Conservation (phyloP, 2,888 invertebrate species). For the Trachelus stipa region DNA sequence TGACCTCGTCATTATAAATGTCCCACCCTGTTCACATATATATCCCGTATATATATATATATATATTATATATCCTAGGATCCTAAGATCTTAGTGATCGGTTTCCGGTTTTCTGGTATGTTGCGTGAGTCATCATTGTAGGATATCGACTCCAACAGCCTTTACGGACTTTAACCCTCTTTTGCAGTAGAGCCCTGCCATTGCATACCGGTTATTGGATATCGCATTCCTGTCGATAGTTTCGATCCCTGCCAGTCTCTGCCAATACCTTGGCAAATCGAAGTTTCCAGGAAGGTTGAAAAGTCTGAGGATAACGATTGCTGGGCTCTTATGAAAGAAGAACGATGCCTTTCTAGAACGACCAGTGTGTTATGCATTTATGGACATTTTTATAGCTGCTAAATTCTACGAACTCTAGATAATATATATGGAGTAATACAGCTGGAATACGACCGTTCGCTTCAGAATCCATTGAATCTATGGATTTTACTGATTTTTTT, state of each 20-base stretch:
- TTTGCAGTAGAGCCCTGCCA: neutral
- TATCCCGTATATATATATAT: no score
- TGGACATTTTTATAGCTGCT: neutral
- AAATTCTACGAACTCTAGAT: neutral
- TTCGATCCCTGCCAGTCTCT: slow-evolving; percentile 12
- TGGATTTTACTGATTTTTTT: neutral
- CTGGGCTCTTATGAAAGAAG: neutral
- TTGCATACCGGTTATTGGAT: slow-evolving; percentile 13
- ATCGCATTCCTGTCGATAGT: slow-evolving; percentile 13
- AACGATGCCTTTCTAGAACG: neutral
- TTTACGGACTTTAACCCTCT: neutral
- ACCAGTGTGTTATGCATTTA: neutral
- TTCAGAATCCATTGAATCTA: neutral
- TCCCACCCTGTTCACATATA: no score
- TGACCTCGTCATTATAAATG: no score
- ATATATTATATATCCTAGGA: no score
- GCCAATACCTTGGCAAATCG: neutral
- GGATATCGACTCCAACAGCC: neutral
- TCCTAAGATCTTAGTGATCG: neutral
- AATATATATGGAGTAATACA: neutral
- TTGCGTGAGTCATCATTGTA: neutral
- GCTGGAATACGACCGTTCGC: neutral
- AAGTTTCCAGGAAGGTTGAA: neutral
- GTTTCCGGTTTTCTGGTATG: neutral
- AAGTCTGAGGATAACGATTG: neutral